Evolutionary conservation across 1,140 invertebrate species (phyloP).

Genomic region (Lasioglossum baleicum): DNA sequence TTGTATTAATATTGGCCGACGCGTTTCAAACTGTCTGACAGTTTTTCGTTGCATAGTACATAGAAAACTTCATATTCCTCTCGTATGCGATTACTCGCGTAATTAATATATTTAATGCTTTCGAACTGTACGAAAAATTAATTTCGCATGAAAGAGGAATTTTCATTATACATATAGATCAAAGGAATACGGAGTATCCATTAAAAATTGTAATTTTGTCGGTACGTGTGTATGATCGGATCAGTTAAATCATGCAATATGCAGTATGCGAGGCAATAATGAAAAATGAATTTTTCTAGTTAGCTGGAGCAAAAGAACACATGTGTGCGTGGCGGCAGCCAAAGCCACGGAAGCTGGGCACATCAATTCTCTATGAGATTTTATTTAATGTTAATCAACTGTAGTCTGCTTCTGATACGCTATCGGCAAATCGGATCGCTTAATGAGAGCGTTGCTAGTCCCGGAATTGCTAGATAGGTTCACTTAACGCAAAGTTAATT

Average conservation of each 20-base stretch:
- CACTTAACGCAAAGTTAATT: neutral
- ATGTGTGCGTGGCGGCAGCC: neutral
- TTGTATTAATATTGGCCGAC: too few relatives aligned
- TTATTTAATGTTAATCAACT: slow-evolving; percentile 22
- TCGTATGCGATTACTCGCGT: too few relatives aligned
- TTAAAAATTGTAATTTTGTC: neutral
- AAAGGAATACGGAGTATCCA: neutral
- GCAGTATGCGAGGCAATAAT: neutral
- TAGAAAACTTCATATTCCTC: neutral
- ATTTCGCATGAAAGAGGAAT: neutral
- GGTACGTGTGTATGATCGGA: too few relatives aligned
- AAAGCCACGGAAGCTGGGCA: neutral
- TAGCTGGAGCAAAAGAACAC: neutral
- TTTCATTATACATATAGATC: neutral
- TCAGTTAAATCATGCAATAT: neutral
- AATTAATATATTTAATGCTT: too few relatives aligned
- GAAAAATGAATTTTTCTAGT: neutral
- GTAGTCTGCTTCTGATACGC: slow-evolving; percentile 15
- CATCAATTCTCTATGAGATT: neutral
- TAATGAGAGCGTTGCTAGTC: slow-evolving; percentile 11
- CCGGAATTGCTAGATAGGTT: slow-evolving; percentile 2
- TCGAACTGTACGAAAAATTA: too few relatives aligned
- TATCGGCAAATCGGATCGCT: slow-evolving; percentile 10
- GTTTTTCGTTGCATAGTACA: neutral
- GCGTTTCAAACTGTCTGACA: too few relatives aligned